These are phyloP conservation scores for Trichacis sp. DNA, from an alignment of 2,888 invertebrate species.

Conservation along the genomic window DNA sequence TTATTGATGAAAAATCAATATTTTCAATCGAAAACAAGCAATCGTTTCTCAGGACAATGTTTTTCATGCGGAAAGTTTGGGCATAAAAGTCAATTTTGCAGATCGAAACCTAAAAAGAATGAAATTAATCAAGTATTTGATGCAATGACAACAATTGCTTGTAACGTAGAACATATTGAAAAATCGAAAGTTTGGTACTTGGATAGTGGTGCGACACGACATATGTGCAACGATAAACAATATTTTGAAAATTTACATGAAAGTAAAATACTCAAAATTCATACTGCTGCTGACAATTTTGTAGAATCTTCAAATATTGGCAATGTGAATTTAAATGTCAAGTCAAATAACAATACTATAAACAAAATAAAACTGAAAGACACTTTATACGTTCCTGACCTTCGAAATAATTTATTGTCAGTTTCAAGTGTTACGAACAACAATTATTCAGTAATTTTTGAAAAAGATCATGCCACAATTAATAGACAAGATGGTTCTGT, in stretches of 20 bases:
- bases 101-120: neutral
- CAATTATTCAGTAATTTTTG: slow-evolving; percentile 46
- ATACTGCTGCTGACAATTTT: no score
- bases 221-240: slow-evolving; percentile 32
- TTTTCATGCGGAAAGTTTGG: neutral
- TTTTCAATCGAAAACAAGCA: no score
- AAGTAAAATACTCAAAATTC: neutral
- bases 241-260: slow-evolving; percentile 10
- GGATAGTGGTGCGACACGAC: slow-evolving; percentile 32
- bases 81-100: neutral
- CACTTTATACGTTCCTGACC: slow-evolving; percentile 46
- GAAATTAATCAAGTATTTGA: slow-evolving; percentile 8
- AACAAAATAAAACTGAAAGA: slow-evolving; percentile 36
- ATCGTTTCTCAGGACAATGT: neutral
- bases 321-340: no score
- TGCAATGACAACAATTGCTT: slow-evolving; percentile 18
- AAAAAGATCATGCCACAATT: slow-evolving; percentile 38
- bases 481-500: slow-evolving; percentile 26
- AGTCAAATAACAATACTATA: no score
- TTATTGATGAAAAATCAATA: no score
- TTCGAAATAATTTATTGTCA: slow-evolving; percentile 52
- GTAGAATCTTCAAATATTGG: no score
- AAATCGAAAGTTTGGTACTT: slow-evolving; percentile 29
- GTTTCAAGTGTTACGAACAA: slow-evolving; percentile 51
- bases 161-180: slow-evolving; percentile 8